phyloP scores from a whole-genome alignment of 1,140 invertebrate genomes.

The Cotesia typhae region DNA sequence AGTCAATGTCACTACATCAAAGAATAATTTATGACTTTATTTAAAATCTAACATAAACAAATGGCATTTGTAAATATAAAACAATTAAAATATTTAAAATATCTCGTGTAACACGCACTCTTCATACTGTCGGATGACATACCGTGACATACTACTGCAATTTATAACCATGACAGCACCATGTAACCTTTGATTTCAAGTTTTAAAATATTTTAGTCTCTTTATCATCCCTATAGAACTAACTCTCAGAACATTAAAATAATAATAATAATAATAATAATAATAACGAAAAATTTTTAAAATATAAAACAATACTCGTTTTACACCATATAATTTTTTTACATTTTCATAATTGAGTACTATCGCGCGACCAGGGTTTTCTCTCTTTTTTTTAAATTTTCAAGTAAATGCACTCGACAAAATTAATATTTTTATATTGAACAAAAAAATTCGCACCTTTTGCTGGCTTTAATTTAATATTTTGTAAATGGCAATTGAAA shows the following conservation, averaged over 20 bases:
- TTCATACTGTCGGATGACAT: not conserved
- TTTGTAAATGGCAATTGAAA: too few relatives aligned
- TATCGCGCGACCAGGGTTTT: too few relatives aligned
- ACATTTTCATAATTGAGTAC: too few relatives aligned
- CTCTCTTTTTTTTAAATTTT: too few relatives aligned
- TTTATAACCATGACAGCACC: slow-evolving; percentile 36
- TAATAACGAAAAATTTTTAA: slow-evolving; percentile 10
- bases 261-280: not conserved
- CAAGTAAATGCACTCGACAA: too few relatives aligned
- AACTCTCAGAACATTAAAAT: not conserved
- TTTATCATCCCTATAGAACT: not conserved
- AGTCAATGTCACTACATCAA: slow-evolving; percentile 15
- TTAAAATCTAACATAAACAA: not conserved
- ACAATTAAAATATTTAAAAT: slow-evolving; percentile 48
- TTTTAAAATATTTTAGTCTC: not conserved
- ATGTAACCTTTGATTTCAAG: not conserved
- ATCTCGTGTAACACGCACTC: slow-evolving; percentile 16
- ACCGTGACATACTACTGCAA: slow-evolving; percentile 22
- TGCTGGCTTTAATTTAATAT: too few relatives aligned
- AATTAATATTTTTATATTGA: too few relatives aligned
- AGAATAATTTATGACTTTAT: not conserved
- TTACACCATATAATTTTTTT: too few relatives aligned
- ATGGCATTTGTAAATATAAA: slow-evolving; percentile 45
- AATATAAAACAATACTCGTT: not conserved
- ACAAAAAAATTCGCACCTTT: too few relatives aligned